A percentile compares a stretch with the other conserved stretches of the same genome.
These are phyloP conservation scores for Danio jaintianensis DNA, from an alignment of 2,797 vertebrate species.

Conservation along the genomic window DNA sequence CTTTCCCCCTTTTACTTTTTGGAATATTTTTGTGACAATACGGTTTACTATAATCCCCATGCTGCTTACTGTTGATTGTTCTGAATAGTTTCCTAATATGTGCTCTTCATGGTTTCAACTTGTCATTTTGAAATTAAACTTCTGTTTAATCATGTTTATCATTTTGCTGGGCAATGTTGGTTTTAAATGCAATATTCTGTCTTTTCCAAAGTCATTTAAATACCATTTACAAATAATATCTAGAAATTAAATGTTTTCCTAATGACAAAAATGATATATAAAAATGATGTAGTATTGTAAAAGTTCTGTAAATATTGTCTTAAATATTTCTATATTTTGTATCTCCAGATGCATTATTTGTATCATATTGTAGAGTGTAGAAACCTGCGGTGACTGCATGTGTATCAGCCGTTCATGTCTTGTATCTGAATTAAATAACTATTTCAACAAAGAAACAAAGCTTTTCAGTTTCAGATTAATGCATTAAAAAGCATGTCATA, in stretches of 20 bases:
- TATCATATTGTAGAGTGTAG: conserved; percentile 81
- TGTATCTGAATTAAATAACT: conserved; percentile 82
- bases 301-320: conserved; percentile 85
- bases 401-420: conserved; percentile 80
- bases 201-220: conserved; percentile 72
- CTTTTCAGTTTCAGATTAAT: conserved; percentile 32
- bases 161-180: conserved; percentile 82
- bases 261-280: conserved; percentile 84
- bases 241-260: conserved; percentile 79
- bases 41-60: conserved; percentile 27
- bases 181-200: conserved; percentile 83
- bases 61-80: conserved; percentile 68
- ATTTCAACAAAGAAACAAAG: conserved; percentile 71
- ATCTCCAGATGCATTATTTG: conserved; percentile 85
- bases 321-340: conserved; percentile 90
- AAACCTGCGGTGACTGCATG: conserved; percentile 81
- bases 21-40: conserved; percentile 21
- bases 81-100: conserved; percentile 75
- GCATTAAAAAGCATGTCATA: neutral
- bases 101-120: conserved; percentile 59
- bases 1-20: neutral
- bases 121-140: conserved; percentile 72
- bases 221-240: conserved; percentile 68
- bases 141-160: conserved; percentile 70
- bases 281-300: conserved; percentile 90